A percentile compares a stretch with the other conserved stretches of the same genome.
Evolutionary conservation across 2,888 invertebrate genomes (phyloP).

Genomic region (Campoletis raptor): DNA sequence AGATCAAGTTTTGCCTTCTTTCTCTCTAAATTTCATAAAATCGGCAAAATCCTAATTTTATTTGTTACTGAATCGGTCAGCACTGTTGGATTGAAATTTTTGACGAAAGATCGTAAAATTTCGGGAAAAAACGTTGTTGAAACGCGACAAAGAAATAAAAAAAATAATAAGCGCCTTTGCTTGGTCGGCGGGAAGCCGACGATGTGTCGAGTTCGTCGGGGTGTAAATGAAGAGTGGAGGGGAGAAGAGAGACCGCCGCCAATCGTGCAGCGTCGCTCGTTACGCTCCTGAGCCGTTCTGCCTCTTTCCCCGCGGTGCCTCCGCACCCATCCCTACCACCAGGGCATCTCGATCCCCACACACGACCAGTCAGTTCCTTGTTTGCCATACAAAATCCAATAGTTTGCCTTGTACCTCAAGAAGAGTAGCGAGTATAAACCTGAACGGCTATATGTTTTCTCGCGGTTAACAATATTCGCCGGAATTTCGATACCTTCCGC

Average conservation of each 20-base stretch:
- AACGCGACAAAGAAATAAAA: constrained; percentile 36
- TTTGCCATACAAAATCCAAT: constrained; percentile 85
- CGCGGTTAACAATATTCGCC: neutral
- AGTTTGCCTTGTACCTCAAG: constrained; percentile 83
- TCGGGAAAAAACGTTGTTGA: neutral
- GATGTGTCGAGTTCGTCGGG: constrained; percentile 13
- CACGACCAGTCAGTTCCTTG: constrained; percentile 84
- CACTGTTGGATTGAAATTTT: neutral
- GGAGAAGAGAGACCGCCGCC: neutral
- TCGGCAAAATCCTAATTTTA: neutral
- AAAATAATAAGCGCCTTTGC: neutral
- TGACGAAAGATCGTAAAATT: neutral
- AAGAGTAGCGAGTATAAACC: constrained; percentile 79
- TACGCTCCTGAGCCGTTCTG: constrained; percentile 78
- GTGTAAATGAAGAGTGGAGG: constrained; percentile 8
- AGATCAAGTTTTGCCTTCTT: neutral
- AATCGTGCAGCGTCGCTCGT: constrained; percentile 64
- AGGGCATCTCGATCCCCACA: constrained; percentile 75
- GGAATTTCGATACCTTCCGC: constrained; percentile 17
- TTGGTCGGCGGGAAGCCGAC: constrained; percentile 32
- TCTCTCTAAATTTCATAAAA: neutral
- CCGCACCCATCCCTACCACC: constrained; percentile 67
- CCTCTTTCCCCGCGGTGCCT: constrained; percentile 68
- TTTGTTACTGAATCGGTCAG: neutral
- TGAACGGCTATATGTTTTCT: constrained; percentile 74